Evolutionary conservation across 2,888 invertebrate genomes (phyloP).

Genomic region (Meandrusa payeni): DNA sequence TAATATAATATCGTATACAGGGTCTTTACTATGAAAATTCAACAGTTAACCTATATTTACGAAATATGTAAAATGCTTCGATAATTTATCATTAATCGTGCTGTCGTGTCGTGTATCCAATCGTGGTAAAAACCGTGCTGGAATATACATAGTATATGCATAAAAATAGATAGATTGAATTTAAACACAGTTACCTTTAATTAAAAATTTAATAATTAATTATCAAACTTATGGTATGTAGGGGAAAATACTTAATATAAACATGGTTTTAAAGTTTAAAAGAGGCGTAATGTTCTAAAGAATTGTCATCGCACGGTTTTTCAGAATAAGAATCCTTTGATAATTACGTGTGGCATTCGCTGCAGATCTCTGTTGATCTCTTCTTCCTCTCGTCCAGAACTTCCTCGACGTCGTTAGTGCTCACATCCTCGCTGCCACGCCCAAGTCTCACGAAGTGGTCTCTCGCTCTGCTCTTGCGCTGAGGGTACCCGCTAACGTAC

Average conservation of each 20-base stretch:
- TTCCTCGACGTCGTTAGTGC: slow-evolving; percentile 45
- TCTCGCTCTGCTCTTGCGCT: slow-evolving; percentile 64
- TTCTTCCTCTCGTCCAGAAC: slow-evolving; percentile 56
- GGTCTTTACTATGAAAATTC: neutral
- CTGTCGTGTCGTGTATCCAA: too few species aligned
- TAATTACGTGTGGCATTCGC: slow-evolving; percentile 61
- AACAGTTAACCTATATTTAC: slow-evolving; percentile 12
- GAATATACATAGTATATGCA: too few species aligned
- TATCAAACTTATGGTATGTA: too few species aligned
- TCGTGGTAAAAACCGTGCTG: slow-evolving; percentile 9
- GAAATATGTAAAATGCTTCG: slow-evolving; percentile 12
- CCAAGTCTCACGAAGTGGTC: slow-evolving; percentile 71
- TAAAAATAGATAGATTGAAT: too few species aligned
- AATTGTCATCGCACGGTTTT: slow-evolving; percentile 7
- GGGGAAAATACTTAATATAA: too few species aligned
- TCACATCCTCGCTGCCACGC: slow-evolving; percentile 61
- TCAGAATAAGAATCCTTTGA: neutral
- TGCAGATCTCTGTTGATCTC: slow-evolving; percentile 47
- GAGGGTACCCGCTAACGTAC: slow-evolving; percentile 51
- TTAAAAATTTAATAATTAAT: too few species aligned
- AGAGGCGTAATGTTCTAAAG: too few species aligned
- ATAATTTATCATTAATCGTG: slow-evolving; percentile 2
- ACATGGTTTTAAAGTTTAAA: neutral
- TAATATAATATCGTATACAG: slow-evolving; percentile 2
- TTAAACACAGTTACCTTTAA: too few species aligned